Percentiles rank a stretch among this genome's conserved stretches.
Evolutionary conservation across 1,140 invertebrate genomes (phyloP).

Genomic region (Hycleus cichorii): DNA sequence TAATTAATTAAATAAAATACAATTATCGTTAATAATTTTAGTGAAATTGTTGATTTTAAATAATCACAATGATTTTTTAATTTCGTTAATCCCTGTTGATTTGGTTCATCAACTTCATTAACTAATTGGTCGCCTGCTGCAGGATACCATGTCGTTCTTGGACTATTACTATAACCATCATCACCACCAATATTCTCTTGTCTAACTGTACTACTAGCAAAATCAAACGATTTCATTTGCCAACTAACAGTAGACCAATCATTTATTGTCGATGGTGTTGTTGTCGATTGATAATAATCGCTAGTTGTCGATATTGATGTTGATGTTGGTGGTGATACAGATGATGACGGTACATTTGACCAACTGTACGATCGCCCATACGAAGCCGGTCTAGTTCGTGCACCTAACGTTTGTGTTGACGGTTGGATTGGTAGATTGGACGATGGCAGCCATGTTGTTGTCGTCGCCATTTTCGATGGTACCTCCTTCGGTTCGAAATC

Average conservation of each 20-base stretch:
- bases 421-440: conserved; percentile 15
- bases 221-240: conserved; percentile 1
- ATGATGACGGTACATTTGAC: conserved; percentile 17
- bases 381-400: conserved; percentile 39
- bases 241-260: conserved; percentile 41
- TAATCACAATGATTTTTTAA: conserved; percentile 18
- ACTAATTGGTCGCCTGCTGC: conserved; percentile 45
- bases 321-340: too few relatives aligned
- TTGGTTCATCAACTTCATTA: conserved; percentile 53
- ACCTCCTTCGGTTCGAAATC: conserved; percentile 23
- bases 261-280: conserved; percentile 26
- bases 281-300: background rate
- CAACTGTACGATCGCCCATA: conserved; percentile 44
- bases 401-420: conserved; percentile 30
- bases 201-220: background rate
- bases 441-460: conserved; percentile 29
- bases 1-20: too few relatives aligned
- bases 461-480: conserved; percentile 19
- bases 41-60: too few relatives aligned
- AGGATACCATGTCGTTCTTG: conserved; percentile 42
- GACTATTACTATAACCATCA: background rate
- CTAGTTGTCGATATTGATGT: background rate
- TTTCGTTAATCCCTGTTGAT: conserved; percentile 49
- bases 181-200: background rate
- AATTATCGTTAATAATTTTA: too few relatives aligned